A percentile compares a stretch with the other conserved stretches of the same genome.
phyloP scores from a whole-genome alignment of 2,888 invertebrate genomes.

The Euzetes globulus region DNA sequence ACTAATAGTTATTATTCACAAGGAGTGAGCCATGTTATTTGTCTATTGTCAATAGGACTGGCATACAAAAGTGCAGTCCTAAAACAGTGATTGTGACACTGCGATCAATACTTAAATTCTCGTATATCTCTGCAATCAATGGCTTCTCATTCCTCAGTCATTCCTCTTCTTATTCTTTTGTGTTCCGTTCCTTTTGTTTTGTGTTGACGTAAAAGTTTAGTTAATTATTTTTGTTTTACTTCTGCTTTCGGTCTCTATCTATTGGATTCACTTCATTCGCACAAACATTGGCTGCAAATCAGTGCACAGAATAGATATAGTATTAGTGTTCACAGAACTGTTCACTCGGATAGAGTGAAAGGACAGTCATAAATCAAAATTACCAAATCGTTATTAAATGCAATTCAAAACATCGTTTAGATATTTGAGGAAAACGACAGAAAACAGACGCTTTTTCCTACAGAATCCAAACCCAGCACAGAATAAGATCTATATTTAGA shows the following conservation, averaged over 20 bases:
- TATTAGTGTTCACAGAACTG: background rate
- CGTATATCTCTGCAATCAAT: slow-evolving; percentile 16
- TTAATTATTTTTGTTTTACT: background rate
- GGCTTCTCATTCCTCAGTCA: background rate
- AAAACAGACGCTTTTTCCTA: background rate
- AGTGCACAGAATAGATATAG: background rate
- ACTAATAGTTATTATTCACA: no score
- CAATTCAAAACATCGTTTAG: slow-evolving; percentile 11
- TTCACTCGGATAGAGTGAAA: background rate
- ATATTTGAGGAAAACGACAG: background rate
- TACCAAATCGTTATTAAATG: slow-evolving; percentile 8
- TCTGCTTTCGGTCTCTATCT: background rate
- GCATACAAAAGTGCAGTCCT: slow-evolving; percentile 64
- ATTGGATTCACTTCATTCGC: background rate
- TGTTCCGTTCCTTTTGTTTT: background rate
- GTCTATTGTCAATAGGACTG: background rate
- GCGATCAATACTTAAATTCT: slow-evolving; percentile 15
- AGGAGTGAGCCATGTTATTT: no score
- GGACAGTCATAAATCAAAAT: background rate
- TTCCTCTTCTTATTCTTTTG: background rate
- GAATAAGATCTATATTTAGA: background rate
- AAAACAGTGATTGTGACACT: slow-evolving; percentile 10
- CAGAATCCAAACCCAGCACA: background rate
- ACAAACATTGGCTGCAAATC: background rate
- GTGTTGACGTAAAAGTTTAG: slow-evolving; percentile 17